Evolutionary conservation across 2,888 invertebrate genomes (phyloP).

Genomic region (Philaethria dido): DNA sequence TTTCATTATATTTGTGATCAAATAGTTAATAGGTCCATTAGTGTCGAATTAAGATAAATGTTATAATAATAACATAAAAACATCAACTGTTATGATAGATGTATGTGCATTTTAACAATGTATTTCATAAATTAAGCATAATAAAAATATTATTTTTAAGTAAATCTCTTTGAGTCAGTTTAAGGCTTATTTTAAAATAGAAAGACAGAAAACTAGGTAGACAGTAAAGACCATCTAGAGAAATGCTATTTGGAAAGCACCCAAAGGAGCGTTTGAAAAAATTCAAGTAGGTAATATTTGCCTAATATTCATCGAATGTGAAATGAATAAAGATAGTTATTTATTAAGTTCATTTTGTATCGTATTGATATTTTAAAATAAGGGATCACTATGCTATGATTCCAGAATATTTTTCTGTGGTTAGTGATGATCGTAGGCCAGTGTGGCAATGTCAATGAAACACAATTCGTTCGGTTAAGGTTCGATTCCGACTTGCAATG

Average conservation of each 20-base stretch:
- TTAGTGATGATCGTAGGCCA: no score
- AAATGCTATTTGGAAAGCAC: slow-evolving; percentile 31
- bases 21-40: not conserved
- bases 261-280: slow-evolving; percentile 30
- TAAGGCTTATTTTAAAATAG: slow-evolving; percentile 22
- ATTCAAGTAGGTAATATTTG: not conserved
- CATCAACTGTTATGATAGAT: no score
- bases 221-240: slow-evolving; percentile 29
- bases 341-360: no score
- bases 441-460: no score
- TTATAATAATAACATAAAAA: no score
- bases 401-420: no score
- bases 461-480: no score
- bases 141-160: not conserved
- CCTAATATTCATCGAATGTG: not conserved
- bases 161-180: slow-evolving; percentile 11
- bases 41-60: not conserved
- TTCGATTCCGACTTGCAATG: no score
- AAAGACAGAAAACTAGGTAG: slow-evolving; percentile 26
- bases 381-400: no score
- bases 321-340: not conserved
- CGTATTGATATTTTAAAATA: no score
- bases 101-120: not conserved
- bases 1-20: no score
- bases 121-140: not conserved